A percentile compares a stretch with the other conserved stretches of the same genome.
Conservation (phyloP, 2,113 vertebrate genomes). For the Planiliza haematocheilus region DNA sequence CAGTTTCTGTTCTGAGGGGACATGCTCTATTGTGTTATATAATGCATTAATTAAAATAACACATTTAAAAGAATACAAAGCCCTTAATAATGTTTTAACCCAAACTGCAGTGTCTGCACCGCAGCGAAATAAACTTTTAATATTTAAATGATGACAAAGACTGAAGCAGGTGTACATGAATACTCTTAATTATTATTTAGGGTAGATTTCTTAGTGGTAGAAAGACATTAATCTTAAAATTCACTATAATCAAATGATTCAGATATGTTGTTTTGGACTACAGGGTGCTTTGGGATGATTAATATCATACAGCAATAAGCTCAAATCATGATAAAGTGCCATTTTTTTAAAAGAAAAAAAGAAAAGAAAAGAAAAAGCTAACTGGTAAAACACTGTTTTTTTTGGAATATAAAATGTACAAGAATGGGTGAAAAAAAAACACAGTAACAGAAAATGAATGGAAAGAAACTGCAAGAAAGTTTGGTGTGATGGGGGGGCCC, state of each 20-base stretch:
- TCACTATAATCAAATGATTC: too few species aligned
- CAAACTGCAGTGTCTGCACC: neutral
- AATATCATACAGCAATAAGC: neutral
- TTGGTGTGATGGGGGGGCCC: neutral
- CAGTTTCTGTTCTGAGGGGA: neutral
- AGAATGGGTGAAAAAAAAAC: neutral
- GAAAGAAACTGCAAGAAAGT: neutral
- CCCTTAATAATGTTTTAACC: neutral
- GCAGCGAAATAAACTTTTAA: too few species aligned
- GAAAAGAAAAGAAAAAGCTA: too few species aligned
- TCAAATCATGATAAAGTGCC: neutral
- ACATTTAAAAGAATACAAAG: neutral
- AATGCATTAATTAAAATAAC: neutral
- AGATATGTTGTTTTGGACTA: too few species aligned
- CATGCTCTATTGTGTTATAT: neutral
- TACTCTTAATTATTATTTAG: too few species aligned
- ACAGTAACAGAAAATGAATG: neutral
- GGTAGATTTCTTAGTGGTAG: too few species aligned
- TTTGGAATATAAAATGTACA: constrained; percentile 13
- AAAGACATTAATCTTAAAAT: too few species aligned
- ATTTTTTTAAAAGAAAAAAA: too few species aligned
- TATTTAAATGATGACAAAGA: too few species aligned
- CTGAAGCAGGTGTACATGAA: too few species aligned
- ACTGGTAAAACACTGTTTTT: neutral
- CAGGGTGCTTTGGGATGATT: too few species aligned